phyloP scores from a whole-genome alignment of 2,113 vertebrate species.

The Ahaetulla prasina region DNA sequence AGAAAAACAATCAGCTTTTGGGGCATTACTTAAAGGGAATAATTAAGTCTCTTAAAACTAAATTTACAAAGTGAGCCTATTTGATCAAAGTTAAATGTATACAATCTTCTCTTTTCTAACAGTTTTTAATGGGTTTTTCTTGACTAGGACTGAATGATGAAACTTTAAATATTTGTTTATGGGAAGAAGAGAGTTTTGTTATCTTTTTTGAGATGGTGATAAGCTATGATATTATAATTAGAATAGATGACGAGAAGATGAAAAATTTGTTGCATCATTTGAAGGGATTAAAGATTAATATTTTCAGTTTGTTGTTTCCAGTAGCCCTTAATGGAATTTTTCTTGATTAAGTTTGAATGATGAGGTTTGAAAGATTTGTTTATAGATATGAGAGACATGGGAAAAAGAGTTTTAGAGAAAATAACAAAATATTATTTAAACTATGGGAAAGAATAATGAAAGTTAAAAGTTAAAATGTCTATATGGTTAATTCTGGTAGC shows the following conservation, averaged over 20 bases:
- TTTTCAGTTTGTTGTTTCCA: not conserved
- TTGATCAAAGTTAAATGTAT: not conserved
- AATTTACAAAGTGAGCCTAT: not conserved
- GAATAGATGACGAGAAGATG: not conserved
- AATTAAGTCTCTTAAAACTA: not conserved
- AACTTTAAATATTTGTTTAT: not conserved
- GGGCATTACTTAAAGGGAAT: not conserved
- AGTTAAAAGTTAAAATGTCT: not conserved
- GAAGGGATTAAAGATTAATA: not conserved
- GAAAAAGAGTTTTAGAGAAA: not conserved
- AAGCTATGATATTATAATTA: not conserved
- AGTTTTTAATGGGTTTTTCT: not conserved
- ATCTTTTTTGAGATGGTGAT: not conserved
- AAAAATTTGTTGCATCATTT: not conserved
- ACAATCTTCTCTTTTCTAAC: not conserved
- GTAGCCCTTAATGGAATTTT: not conserved
- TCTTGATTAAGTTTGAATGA: not conserved
- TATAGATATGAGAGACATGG: not conserved
- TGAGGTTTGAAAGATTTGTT: too few relatives aligned
- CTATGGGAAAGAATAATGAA: not conserved
- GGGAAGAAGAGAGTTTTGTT: not conserved
- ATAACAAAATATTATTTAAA: not conserved
- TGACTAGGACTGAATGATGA: not conserved
- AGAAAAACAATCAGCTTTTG: too few relatives aligned
- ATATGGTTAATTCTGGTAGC: not conserved